phyloP scores from a whole-genome alignment of 1,140 invertebrate species.

The Medauroidea extradentata region DNA sequence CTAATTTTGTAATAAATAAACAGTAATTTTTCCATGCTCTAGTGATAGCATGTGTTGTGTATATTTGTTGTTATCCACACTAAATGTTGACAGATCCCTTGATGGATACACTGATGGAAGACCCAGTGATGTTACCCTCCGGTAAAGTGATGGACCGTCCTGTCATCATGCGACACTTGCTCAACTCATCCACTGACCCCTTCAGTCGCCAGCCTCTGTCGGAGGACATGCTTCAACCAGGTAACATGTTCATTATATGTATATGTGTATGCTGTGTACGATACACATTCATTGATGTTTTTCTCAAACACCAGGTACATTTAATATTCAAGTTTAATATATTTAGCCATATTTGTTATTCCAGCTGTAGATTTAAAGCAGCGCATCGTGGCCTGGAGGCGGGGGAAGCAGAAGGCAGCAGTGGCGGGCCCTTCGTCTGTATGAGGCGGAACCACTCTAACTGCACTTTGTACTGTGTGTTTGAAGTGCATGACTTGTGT shows the following conservation, averaged over 20 bases:
- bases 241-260: constrained; percentile 43
- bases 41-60: too few species aligned
- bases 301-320: not conserved
- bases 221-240: constrained; percentile 78
- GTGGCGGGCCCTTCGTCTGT: not conserved
- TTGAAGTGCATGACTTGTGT: too few species aligned
- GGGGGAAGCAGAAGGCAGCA: constrained; percentile 54
- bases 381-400: constrained; percentile 73
- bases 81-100: constrained; percentile 93
- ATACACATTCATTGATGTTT: not conserved
- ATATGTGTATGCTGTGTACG: constrained; percentile 9
- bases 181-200: constrained; percentile 95
- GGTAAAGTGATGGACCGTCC: constrained; percentile 94
- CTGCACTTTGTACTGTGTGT: too few species aligned
- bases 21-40: too few species aligned
- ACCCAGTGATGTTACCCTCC: constrained; percentile 87
- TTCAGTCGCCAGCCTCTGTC: constrained; percentile 92
- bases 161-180: constrained; percentile 88
- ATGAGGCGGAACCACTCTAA: not conserved
- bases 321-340: not conserved
- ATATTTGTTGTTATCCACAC: too few species aligned
- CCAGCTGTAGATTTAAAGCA: constrained; percentile 69
- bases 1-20: too few species aligned
- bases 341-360: constrained; percentile 33
- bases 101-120: constrained; percentile 96